These are phyloP conservation scores for Dipodomys merriami DNA, from an alignment of 2,113 vertebrate species.

Conservation along the genomic window DNA sequence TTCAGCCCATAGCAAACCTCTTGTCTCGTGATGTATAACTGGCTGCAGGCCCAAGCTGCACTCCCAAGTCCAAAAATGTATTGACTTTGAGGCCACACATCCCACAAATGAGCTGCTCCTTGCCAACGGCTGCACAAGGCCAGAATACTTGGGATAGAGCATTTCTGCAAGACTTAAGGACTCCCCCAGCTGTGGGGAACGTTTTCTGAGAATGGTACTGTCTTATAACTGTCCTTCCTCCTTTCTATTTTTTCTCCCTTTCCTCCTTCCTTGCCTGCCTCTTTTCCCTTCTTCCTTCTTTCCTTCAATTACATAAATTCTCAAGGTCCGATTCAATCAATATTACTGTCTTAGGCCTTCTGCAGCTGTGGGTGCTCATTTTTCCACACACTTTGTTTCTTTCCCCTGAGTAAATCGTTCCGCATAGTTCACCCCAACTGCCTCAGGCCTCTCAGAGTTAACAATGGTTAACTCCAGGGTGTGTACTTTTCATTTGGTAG, in stretches of 20 bases:
- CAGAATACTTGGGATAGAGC: too few relatives aligned
- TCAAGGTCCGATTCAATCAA: too few relatives aligned
- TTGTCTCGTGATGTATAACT: background rate
- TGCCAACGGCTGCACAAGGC: too few relatives aligned
- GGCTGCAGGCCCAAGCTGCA: background rate
- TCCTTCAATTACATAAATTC: too few relatives aligned
- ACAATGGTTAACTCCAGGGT: background rate
- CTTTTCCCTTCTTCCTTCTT: too few relatives aligned
- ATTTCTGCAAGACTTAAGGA: background rate
- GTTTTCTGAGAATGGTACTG: background rate
- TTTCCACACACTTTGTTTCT: too few relatives aligned
- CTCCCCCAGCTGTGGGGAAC: background rate
- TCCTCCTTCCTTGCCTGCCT: too few relatives aligned
- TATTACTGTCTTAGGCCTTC: too few relatives aligned
- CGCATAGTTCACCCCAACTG: too few relatives aligned
- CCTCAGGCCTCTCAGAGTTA: too few relatives aligned
- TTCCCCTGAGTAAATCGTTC: too few relatives aligned
- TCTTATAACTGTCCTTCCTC: background rate
- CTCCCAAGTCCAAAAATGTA: background rate
- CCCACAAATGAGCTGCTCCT: background rate
- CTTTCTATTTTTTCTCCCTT: background rate
- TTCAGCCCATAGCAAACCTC: background rate
- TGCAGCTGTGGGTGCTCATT: too few relatives aligned
- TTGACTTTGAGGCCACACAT: background rate
- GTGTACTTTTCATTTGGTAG: background rate